Base-by-base conservation (phyloP, 2,113 vertebrate species). In the Damaliscus lunatus region DNA sequence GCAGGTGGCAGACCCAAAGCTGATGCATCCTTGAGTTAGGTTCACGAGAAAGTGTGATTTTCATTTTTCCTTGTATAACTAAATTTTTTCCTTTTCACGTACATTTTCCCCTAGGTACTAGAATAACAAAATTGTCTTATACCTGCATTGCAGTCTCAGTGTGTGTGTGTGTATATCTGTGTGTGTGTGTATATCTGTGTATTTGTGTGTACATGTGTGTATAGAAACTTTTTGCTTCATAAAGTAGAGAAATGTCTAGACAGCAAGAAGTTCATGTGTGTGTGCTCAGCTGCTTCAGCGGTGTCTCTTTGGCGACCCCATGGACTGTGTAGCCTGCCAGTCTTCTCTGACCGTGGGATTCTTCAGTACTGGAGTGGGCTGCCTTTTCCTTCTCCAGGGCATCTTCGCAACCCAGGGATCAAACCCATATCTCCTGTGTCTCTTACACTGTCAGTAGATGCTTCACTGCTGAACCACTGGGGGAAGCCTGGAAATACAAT, bases 231-330 rank as follows among this genome's bases (percentile, higher is more conserved):
- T 36, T 55, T 21, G 3, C n/a, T 55, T 83, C 12, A 25, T 36
- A 25, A 55, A 36, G 15, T 36, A 36, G 81, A 55, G 27, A 40
- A 55, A 55, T 83, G 81, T 55, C 33, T 83, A 10, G 55, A 36
- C 52, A 15, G 21, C 50, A 83, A 27, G n/a, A 15, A 5, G n/a
- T 40, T 5, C 33, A 23, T 0, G 36, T 13, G n/a, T 74, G 36
- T 3, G 0, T 23, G 10, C n/a, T 13, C 67, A 40, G 36, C 23
- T 0, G 0, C 67, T 13, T 74, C 9, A 13, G 5, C 21, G 11
- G 36, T 40, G 10, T 40, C 67, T 40, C 67, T 40, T 71, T 23
- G 13, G n/a, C 21, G 19, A 40, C 67, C 67, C 67, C 10, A 0
- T 23, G 67, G 67, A 23, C 10, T 40, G n/a, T 23, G 67, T 1